Conservation (phyloP, 1,140 invertebrate species). For the Plodia interpunctella region DNA sequence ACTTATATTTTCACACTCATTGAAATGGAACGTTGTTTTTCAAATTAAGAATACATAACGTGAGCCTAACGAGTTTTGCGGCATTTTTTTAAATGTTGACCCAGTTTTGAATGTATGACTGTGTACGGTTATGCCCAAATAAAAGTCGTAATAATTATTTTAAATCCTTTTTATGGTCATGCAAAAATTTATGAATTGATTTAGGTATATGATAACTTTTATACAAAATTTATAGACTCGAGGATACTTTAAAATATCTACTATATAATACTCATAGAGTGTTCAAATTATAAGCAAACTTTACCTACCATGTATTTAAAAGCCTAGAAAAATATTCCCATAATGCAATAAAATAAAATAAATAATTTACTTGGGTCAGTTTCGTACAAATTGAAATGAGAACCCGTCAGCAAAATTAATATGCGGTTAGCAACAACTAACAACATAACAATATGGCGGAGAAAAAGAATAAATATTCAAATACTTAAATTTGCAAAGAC, state of each 20-base stretch:
- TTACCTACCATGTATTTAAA: too few species aligned
- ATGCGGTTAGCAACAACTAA: not conserved
- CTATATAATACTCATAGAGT: too few species aligned
- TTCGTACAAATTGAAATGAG: too few species aligned
- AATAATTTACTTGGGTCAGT: too few species aligned
- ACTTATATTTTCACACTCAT: not conserved
- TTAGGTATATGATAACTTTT: too few species aligned
- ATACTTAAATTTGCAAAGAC: constrained; percentile 7
- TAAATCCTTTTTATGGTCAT: too few species aligned
- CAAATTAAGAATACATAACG: not conserved
- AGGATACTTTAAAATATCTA: too few species aligned
- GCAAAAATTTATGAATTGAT: too few species aligned
- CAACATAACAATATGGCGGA: not conserved
- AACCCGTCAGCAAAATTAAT: not conserved
- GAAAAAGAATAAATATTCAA: not conserved
- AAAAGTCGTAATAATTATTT: not conserved
- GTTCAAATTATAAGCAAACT: too few species aligned
- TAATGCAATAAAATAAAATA: too few species aligned
- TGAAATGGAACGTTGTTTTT: not conserved
- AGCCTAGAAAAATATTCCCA: too few species aligned
- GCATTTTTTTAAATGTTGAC: not conserved
- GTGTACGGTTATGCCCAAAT: not conserved
- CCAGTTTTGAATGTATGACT: not conserved
- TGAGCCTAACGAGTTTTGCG: not conserved
- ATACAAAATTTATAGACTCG: too few species aligned